Conservation (phyloP, 2,113 vertebrate genomes). For the Aramus guarauna region DNA sequence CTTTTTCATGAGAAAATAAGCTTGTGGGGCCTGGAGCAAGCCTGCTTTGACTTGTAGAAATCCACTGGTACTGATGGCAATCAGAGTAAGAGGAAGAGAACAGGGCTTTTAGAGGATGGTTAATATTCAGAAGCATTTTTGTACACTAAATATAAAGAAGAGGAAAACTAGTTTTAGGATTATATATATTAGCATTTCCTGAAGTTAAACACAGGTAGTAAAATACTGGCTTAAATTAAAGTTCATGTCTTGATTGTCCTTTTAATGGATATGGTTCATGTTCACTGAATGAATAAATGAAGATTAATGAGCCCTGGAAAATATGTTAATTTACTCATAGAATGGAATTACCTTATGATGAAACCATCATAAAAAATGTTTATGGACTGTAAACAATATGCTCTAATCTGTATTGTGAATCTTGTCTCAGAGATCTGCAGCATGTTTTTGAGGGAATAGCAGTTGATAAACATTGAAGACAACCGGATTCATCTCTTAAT, state of each 20-base stretch:
- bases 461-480: neutral
- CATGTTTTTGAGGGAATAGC: neutral
- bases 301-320: conserved; percentile 61
- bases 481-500: neutral
- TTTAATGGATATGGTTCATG: conserved; percentile 36
- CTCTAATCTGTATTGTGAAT: neutral
- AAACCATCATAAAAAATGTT: conserved; percentile 30
- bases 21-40: neutral
- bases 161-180: neutral
- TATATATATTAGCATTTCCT: neutral
- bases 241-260: conserved; percentile 43
- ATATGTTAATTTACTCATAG: conserved; percentile 57
- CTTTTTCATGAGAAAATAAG: neutral
- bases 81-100: neutral
- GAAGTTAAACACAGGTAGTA: conserved; percentile 24
- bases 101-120: neutral
- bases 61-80: rapidly evolving
- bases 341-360: conserved; percentile 53
- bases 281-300: conserved; percentile 49
- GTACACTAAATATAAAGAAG: neutral
- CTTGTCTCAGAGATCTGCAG: neutral
- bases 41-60: neutral
- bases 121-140: neutral
- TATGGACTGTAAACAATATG: conserved; percentile 42
- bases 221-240: conserved; percentile 38